Evolutionary conservation across 2,113 vertebrate species (phyloP).

Genomic region (Pelvicachromis taeniatus): DNA sequence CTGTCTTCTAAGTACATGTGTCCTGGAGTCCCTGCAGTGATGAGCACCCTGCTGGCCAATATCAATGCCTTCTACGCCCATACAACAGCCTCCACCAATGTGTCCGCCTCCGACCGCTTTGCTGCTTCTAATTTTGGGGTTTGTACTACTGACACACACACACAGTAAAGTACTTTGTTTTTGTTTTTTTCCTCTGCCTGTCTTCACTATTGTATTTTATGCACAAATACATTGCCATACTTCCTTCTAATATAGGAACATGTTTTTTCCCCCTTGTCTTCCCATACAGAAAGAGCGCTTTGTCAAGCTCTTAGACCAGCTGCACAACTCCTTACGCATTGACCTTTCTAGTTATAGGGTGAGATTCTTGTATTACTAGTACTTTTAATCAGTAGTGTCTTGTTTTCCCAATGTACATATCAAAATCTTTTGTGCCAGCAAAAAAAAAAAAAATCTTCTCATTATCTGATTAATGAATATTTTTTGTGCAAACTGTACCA

Average conservation of each 20-base stretch:
- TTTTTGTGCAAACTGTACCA: background rate
- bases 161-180: background rate
- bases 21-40: conserved; percentile 95
- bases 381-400: background rate
- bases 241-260: background rate
- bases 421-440: background rate
- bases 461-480: background rate
- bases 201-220: background rate
- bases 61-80: conserved; percentile 99
- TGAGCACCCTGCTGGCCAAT: conserved; percentile 98
- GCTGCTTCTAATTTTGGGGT: conserved; percentile 98
- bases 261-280: background rate
- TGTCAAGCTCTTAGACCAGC: conserved; percentile 94
- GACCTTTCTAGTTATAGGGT: conserved; percentile 97
- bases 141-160: conserved; percentile 33
- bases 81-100: conserved; percentile 95
- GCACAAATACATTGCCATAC: background rate
- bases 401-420: background rate
- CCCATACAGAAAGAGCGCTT: conserved; percentile 91
- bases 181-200: background rate
- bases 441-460: background rate
- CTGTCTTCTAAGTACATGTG: conserved; percentile 99
- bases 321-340: conserved; percentile 96
- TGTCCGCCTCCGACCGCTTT: conserved; percentile 95
- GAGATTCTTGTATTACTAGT: conserved; percentile 43